These are phyloP conservation scores for Athrips mouffetella DNA, from an alignment of 2,888 invertebrate genomes.

Conservation along the genomic window DNA sequence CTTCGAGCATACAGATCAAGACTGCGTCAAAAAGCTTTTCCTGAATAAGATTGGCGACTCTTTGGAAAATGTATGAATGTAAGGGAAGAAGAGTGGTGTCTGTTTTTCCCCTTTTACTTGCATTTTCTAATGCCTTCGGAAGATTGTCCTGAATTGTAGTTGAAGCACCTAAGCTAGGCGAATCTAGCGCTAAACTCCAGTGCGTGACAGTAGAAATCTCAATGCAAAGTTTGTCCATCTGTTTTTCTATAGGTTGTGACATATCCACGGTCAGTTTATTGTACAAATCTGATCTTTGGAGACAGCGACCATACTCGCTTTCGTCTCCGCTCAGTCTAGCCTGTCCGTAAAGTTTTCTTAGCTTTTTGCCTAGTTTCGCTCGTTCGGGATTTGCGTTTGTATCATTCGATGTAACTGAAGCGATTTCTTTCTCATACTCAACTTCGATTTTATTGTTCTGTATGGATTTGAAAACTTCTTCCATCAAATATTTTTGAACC, in stretches of 20 bases:
- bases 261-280: conserved; percentile 46
- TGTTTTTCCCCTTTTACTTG: conserved; percentile 23
- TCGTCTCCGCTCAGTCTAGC: conserved; percentile 53
- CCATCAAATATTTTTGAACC: conserved; percentile 81
- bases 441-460: conserved; percentile 28
- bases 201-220: conserved; percentile 36
- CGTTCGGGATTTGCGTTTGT: conserved; percentile 43
- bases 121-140: conserved; percentile 28
- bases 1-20: conserved; percentile 19
- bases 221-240: conserved; percentile 38
- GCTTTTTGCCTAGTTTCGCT: conserved; percentile 56
- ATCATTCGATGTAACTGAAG: conserved; percentile 31
- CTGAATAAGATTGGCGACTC: conserved; percentile 50
- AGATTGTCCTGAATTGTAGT: conserved; percentile 37
- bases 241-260: conserved; percentile 48
- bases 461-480: conserved; percentile 42
- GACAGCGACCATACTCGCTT: conserved; percentile 44
- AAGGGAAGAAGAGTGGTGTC: conserved; percentile 75
- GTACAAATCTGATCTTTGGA: conserved; percentile 38
- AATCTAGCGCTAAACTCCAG: conserved; percentile 44
- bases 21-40: conserved; percentile 37
- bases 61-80: conserved; percentile 71
- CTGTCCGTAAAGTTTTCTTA: conserved; percentile 59
- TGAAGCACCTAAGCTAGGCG: conserved; percentile 41
- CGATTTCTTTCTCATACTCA: conserved; percentile 33